Conservation (phyloP, 2,113 vertebrate species). For the Larimichthys crocea region DNA sequence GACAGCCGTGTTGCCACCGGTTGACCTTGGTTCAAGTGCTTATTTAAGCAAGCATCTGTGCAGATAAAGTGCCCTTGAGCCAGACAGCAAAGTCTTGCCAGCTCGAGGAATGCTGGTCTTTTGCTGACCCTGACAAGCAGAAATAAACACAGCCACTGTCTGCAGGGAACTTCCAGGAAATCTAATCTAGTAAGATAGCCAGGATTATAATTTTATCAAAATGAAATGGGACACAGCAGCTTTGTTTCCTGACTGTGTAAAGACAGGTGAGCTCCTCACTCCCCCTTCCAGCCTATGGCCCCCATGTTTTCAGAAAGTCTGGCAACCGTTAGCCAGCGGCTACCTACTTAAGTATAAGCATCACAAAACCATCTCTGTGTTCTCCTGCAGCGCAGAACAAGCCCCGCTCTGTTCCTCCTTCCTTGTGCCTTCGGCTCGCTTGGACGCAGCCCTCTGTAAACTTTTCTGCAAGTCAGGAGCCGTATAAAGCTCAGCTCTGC, state of each 20-base stretch:
- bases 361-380: conserved; percentile 72
- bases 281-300: conserved; percentile 17
- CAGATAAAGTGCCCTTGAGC: conserved; percentile 36
- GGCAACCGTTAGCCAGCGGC: conserved; percentile 32
- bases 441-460: conserved; percentile 32
- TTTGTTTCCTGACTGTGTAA: background rate
- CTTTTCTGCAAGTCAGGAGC: conserved; percentile 46
- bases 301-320: conserved; percentile 39
- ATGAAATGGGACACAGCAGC: background rate
- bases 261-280: background rate
- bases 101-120: background rate
- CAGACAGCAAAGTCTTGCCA: background rate
- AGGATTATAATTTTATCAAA: background rate
- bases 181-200: background rate
- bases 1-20: background rate
- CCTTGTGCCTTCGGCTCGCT: conserved; percentile 25
- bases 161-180: background rate
- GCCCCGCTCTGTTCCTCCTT: conserved; percentile 58
- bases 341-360: conserved; percentile 41
- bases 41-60: conserved; percentile 10
- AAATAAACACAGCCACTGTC: background rate
- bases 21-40: conserved; percentile 24
- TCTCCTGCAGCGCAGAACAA: conserved; percentile 59
- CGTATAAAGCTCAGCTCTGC: conserved; percentile 33
- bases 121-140: background rate